Evolutionary conservation across 1,140 invertebrate species (phyloP).

Genomic region (Dermatophagoides farinae): DNA sequence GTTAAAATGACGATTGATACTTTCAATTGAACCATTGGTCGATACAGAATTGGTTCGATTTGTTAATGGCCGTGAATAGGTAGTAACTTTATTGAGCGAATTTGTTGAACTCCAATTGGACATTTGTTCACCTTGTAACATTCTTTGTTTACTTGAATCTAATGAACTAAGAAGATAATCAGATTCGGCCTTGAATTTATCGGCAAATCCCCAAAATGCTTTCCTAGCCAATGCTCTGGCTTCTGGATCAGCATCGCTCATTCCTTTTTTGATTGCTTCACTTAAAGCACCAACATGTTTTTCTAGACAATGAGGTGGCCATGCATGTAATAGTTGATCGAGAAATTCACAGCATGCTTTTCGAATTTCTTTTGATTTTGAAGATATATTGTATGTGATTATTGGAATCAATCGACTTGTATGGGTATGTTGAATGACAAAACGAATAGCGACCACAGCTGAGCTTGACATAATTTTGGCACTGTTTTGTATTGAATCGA

Average conservation of each 20-base stretch:
- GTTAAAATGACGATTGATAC: conserved; percentile 6
- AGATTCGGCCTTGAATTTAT: conserved; percentile 72
- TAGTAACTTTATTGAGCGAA: neutral
- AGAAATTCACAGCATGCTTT: conserved; percentile 60
- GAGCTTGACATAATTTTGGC: conserved; percentile 88
- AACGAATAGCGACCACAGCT: conserved; percentile 59
- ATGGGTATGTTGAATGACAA: conserved; percentile 69
- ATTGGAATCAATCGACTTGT: conserved; percentile 62
- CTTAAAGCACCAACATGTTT: conserved; percentile 51
- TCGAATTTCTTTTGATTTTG: conserved; percentile 74
- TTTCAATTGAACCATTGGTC: conserved; percentile 7
- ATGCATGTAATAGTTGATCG: conserved; percentile 56
- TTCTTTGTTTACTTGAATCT: conserved; percentile 60
- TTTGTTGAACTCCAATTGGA: conserved; percentile 12
- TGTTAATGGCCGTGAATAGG: neutral
- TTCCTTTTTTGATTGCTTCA: conserved; percentile 67
- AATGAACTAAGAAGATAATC: conserved; percentile 59
- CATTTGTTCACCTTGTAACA: conserved; percentile 41
- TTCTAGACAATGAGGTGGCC: conserved; percentile 60
- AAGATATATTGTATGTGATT: conserved; percentile 48
- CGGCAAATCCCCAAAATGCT: conserved; percentile 71
- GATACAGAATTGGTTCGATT: conserved; percentile 3
- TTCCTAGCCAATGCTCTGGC: conserved; percentile 39
- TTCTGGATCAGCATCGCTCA: conserved; percentile 74
- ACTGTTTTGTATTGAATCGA: conserved; percentile 81